Conservation (phyloP, 2,113 vertebrate species). For the Lontra canadensis region DNA sequence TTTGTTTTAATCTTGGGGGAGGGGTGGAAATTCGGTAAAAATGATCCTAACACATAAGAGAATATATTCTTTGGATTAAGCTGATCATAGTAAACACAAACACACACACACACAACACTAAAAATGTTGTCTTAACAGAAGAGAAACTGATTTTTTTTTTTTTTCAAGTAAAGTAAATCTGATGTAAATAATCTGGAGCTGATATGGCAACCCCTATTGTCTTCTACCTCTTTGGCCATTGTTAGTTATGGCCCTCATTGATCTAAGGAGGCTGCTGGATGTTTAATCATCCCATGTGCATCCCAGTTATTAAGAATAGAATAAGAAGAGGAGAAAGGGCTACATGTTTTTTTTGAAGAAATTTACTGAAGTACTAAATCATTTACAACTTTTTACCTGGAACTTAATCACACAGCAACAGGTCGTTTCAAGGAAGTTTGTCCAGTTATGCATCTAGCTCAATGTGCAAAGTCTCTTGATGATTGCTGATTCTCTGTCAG, state of each 20-base stretch:
- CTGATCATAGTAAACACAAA: neutral
- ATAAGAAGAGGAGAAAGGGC: neutral
- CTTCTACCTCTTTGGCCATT: neutral
- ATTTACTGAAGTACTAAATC: neutral
- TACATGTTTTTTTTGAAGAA: neutral
- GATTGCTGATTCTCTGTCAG: neutral
- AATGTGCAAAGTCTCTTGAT: neutral
- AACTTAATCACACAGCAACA: neutral
- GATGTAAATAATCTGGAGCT: neutral
- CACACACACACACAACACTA: neutral
- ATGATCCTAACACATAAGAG: neutral
- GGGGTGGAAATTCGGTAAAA: neutral
- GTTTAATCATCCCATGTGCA: neutral
- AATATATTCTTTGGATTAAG: neutral
- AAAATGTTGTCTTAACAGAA: neutral
- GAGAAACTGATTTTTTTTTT: neutral
- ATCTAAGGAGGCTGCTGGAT: neutral
- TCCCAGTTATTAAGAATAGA: neutral
- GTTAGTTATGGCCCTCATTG: neutral
- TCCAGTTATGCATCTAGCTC: neutral
- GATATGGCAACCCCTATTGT: neutral
- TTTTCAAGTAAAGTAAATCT: neutral
- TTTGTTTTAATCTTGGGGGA: neutral
- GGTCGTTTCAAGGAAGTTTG: neutral
- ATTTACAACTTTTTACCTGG: neutral